Evolutionary conservation across 2,797 vertebrate species (phyloP).

Genomic region (Simalia tracyae): DNA sequence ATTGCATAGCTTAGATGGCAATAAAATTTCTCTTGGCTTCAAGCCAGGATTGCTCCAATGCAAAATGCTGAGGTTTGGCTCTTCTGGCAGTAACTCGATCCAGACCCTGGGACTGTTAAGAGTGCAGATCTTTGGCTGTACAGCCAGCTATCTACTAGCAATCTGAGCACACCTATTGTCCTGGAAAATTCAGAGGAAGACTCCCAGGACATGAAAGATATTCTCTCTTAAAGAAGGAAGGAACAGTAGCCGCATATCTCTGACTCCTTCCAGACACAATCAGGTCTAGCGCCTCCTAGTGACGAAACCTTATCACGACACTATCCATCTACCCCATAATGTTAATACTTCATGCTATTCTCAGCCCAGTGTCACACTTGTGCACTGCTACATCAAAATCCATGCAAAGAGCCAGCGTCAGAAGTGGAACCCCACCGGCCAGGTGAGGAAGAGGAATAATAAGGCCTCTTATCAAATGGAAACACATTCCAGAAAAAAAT

Average conservation of each 20-base stretch:
- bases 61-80: background rate
- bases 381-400: background rate
- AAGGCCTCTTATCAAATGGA: background rate
- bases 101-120: background rate
- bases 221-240: background rate
- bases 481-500: background rate
- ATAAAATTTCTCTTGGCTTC: background rate
- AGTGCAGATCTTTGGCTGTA: background rate
- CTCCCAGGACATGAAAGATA: background rate
- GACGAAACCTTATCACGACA: background rate
- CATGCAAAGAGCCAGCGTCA: background rate
- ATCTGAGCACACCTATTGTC: background rate
- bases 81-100: background rate
- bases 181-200: background rate
- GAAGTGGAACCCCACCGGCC: too few species aligned
- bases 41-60: too few species aligned
- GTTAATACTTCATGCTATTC: background rate
- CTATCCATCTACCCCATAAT: background rate
- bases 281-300: background rate
- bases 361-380: background rate
- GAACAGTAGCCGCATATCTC: background rate
- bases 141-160: background rate
- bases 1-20: too few species aligned
- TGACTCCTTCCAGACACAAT: background rate
- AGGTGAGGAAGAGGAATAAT: background rate